Evolutionary conservation across 2,113 vertebrate species (phyloP).

Genomic region (Condylura cristata): DNA sequence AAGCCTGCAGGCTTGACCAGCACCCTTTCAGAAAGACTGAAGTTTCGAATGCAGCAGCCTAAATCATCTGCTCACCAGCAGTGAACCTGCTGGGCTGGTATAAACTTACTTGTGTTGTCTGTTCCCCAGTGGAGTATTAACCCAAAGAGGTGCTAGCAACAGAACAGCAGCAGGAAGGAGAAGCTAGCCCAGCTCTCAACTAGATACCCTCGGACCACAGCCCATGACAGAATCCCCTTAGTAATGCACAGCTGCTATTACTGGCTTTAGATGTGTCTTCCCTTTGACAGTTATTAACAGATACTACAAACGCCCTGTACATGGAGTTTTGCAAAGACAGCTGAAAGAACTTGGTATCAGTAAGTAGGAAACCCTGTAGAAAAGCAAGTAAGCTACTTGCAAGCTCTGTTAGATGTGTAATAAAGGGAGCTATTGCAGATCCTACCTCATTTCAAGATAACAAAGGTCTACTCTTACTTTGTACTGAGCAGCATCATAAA

Average conservation of each 20-base stretch:
- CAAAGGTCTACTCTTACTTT: neutral
- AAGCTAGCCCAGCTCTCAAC: neutral
- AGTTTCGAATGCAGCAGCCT: neutral
- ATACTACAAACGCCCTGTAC: neutral
- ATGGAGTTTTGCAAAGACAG: neutral
- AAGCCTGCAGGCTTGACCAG: neutral
- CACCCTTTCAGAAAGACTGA: neutral
- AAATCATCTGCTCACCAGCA: neutral
- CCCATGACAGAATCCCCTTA: no score
- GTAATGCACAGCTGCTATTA: neutral
- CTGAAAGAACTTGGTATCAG: neutral
- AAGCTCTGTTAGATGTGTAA: neutral
- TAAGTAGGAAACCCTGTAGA: neutral
- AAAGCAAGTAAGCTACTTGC: neutral
- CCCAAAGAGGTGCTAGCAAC: neutral
- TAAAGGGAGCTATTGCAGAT: neutral
- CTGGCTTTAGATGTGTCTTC: neutral
- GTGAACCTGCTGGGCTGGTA: neutral
- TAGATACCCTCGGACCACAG: no score
- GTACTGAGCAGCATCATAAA: neutral
- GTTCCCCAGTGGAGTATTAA: neutral
- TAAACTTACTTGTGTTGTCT: neutral
- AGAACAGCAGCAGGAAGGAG: neutral
- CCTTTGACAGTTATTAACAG: neutral
- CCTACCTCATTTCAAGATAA: neutral